Base-by-base conservation (phyloP, 2,113 vertebrate genomes). In the Morone chrysops region DNA sequence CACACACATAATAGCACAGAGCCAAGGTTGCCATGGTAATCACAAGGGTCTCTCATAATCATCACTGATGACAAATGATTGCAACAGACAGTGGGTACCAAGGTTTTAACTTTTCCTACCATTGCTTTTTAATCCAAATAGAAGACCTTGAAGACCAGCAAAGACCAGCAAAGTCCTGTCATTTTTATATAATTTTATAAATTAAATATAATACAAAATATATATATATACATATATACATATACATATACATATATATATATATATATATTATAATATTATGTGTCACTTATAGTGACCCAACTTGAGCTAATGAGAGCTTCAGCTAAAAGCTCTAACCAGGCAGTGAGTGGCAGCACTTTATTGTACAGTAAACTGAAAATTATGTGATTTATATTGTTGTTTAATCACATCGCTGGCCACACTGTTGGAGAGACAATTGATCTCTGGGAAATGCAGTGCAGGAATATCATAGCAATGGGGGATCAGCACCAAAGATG, bases 11-110 rank as follows among this genome's bases (percentile, higher is more conserved):
- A 50, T 50, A 66, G 67, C n/a, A 57, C 69, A 74, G 80, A 75
- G 87, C 85, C 89, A 89, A 84, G 83, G 90, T 91, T 92, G 83
- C 86, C 87, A 91, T 91, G 83, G 91, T 72, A 69, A 91, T 90
- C 83, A 70, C 59, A 70, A 83, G 70, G 77, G 78, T 84, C 78
- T 61, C 53, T 81, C 73, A 65, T 81, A 53, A 86, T 83, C 54
- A 66, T 31, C 59, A 57, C 51, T 50, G 69, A 61, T 78, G 86
- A 81, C 53, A 88, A 83, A 85, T 69, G 59, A 85, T 80, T 73
- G 77, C 66, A 78, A n/a, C 61, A 20, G 59, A n/a, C 61, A 20
- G 59, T 48, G 14, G 50, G 18, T 62, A 48, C 31, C 25, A 38
- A 38, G 45, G 63, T n/a, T 72, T 51, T 51, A 48, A 78, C 60